phyloP scores from a whole-genome alignment of 2,888 invertebrate genomes.

The Lycaena phlaeas region DNA sequence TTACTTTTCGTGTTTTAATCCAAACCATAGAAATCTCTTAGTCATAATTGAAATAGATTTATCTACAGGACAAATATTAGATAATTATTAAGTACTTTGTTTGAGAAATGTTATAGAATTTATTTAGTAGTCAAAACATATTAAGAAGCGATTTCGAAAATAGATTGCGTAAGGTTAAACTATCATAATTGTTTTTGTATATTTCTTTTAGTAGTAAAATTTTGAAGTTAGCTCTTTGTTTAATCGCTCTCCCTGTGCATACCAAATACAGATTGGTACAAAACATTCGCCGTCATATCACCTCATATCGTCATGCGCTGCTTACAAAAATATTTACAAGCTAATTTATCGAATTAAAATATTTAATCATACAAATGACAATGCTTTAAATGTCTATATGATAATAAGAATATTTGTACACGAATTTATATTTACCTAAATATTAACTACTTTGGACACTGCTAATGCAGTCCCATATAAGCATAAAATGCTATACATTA shows the following conservation, averaged over 20 bases:
- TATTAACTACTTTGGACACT: background rate
- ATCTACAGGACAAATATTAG: too few species aligned
- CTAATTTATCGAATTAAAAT: constrained; percentile 9
- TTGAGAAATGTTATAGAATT: too few species aligned
- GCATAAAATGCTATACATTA: constrained; percentile 6
- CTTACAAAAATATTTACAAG: constrained; percentile 10
- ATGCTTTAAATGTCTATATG: constrained; percentile 16
- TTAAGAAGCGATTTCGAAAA: too few species aligned
- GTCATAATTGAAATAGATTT: too few species aligned
- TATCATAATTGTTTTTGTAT: too few species aligned
- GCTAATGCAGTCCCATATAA: background rate
- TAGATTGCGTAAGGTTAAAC: too few species aligned
- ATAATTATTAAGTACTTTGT: too few species aligned
- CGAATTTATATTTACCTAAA: constrained; percentile 7
- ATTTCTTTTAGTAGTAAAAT: too few species aligned
- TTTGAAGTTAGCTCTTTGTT: too few species aligned
- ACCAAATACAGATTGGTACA: too few species aligned
- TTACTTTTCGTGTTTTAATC: background rate
- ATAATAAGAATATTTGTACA: constrained; percentile 10
- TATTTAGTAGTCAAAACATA: too few species aligned
- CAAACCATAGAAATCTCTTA: background rate
- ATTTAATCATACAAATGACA: constrained; percentile 13
- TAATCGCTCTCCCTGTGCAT: too few species aligned
- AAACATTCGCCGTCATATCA: constrained; percentile 67
- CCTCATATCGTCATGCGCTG: constrained; percentile 42